phyloP scores from a whole-genome alignment of 2,888 invertebrate genomes.

The Acanthoscelides obtectus region DNA sequence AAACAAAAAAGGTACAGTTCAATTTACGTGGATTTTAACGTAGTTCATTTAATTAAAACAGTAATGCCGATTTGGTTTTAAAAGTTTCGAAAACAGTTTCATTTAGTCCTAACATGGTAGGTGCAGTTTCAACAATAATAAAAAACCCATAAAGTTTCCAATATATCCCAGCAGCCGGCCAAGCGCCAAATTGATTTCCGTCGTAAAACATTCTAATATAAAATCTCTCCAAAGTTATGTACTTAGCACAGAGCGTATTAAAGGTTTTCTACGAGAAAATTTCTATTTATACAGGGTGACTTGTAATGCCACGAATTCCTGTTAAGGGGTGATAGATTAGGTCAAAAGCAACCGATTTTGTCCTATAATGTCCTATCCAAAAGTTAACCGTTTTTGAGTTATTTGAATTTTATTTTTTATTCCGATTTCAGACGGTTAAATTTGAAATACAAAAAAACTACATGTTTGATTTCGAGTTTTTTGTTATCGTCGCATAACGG shows the following conservation, averaged over 20 bases:
- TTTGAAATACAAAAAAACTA: no score
- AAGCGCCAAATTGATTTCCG: conserved; percentile 34
- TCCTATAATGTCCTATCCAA: no score
- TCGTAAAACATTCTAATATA: conserved; percentile 31
- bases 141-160: conserved; percentile 29
- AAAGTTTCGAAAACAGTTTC: conserved; percentile 26
- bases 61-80: conserved; percentile 23
- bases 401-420: no score
- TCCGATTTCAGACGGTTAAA: no score
- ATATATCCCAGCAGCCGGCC: conserved; percentile 26
- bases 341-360: no score
- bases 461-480: no score
- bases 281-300: no score
- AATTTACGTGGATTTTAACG: conserved; percentile 7
- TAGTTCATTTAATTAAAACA: conserved; percentile 19
- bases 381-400: no score
- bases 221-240: conserved; percentile 33
- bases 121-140: conserved; percentile 19
- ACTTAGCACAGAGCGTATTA: conserved; percentile 34
- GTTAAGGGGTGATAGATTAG: no score
- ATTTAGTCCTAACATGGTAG: conserved; percentile 19
- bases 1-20: neutral
- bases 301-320: no score
- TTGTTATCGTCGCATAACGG: no score
- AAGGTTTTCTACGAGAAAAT: conserved; percentile 21